Conservation (phyloP, 2,797 vertebrate genomes). For the Phataginus tricuspis region DNA sequence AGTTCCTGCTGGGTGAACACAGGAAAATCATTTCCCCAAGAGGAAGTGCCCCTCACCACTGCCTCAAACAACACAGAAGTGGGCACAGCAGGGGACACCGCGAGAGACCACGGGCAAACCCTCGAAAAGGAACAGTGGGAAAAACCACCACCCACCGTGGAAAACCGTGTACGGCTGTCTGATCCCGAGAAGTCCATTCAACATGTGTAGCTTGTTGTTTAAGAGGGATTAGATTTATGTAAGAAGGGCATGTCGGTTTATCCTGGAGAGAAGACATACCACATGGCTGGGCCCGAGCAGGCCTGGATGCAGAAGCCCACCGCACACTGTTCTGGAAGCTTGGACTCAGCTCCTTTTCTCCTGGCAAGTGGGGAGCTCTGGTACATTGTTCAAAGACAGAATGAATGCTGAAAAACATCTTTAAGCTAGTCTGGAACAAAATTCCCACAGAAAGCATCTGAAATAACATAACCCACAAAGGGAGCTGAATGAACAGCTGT, state of each 20-base stretch:
- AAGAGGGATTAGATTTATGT: background rate
- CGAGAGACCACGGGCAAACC: background rate
- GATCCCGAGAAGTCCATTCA: background rate
- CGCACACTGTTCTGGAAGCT: background rate
- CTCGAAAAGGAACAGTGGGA: background rate
- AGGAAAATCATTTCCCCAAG: background rate
- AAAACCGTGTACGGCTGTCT: background rate
- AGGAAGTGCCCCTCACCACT: background rate
- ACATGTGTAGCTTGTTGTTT: background rate
- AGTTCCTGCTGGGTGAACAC: background rate
- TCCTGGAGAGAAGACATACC: background rate
- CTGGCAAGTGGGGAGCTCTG: background rate
- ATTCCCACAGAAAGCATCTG: conserved; percentile 35
- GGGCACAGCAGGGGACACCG: background rate
- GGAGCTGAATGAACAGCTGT: conserved; percentile 55
- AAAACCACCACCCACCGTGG: background rate
- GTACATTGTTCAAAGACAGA: conserved; percentile 55
- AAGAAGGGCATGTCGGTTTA: background rate
- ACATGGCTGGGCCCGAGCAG: background rate
- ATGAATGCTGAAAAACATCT: conserved; percentile 64
- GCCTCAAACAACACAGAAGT: background rate
- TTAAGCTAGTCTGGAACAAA: conserved; percentile 34
- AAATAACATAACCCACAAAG: conserved; percentile 67
- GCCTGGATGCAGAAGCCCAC: background rate
- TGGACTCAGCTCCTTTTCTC: background rate